phyloP scores from a whole-genome alignment of 1,140 invertebrate genomes.

The Pachypeltis micranthus region DNA sequence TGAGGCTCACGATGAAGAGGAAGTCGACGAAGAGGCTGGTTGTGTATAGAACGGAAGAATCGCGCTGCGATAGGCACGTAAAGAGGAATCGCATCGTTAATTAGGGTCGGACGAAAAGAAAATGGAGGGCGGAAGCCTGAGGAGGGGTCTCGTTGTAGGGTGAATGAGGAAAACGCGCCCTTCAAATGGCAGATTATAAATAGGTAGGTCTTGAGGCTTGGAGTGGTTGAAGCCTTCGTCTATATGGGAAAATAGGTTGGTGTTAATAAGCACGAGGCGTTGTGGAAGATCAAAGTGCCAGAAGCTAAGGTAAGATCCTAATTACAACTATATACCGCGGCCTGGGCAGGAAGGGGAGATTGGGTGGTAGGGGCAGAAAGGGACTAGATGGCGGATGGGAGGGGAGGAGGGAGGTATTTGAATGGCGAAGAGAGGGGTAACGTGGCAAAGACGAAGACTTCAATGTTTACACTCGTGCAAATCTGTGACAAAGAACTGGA shows the following conservation, averaged over 20 bases:
- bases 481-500: conserved; percentile 1
- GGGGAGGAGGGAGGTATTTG: too few species aligned
- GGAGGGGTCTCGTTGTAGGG: too few species aligned
- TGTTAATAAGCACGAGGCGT: conserved; percentile 6
- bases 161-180: conserved; percentile 4
- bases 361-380: too few species aligned
- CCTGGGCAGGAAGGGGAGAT: too few species aligned
- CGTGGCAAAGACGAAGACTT: too few species aligned
- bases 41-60: too few species aligned
- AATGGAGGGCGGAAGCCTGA: not conserved
- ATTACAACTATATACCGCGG: conserved; percentile 9
- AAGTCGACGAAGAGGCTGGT: too few species aligned
- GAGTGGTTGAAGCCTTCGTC: not conserved
- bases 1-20: too few species aligned
- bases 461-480: conserved; percentile 1
- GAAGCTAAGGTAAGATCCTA: conserved; percentile 2
- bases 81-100: not conserved
- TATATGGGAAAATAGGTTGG: conserved; percentile 6
- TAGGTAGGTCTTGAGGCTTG: conserved; percentile 3
- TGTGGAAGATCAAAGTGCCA: not conserved
- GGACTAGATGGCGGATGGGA: too few species aligned
- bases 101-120: not conserved
- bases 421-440: too few species aligned
- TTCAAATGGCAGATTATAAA: not conserved
- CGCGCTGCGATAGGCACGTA: too few species aligned